A percentile compares a stretch with the other conserved stretches of the same genome.
Evolutionary conservation across 2,113 vertebrate species (phyloP).

Genomic region (Corythornis cristatus): DNA sequence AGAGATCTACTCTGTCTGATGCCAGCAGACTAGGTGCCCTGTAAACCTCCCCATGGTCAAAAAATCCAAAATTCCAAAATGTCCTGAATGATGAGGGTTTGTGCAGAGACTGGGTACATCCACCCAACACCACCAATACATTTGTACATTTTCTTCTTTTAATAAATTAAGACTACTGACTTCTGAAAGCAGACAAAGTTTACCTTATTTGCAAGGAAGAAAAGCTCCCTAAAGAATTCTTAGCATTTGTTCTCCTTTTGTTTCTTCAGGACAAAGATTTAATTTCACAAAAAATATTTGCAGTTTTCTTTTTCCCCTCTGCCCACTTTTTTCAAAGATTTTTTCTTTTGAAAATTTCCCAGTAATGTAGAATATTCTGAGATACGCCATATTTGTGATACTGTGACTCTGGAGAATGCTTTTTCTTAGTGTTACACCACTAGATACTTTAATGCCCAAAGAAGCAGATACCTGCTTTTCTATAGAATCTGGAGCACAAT

Average conservation of each 20-base stretch:
- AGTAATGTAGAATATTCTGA: neutral
- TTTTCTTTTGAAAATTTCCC: neutral
- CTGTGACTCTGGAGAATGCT: neutral
- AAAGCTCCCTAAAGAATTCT: neutral
- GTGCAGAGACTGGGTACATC: neutral
- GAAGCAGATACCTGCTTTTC: neutral
- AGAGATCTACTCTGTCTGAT: too few species aligned
- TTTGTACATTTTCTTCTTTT: neutral
- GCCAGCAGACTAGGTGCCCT: too few species aligned
- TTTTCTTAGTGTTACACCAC: neutral
- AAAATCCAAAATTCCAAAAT: too few species aligned
- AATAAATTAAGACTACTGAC: neutral
- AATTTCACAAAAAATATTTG: conserved; percentile 8
- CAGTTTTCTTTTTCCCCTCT: conserved; percentile 3
- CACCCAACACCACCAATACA: neutral
- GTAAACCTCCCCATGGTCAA: too few species aligned
- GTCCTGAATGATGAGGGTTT: neutral
- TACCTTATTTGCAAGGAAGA: neutral
- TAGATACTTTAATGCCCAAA: neutral
- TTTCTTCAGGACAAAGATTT: conserved; percentile 2
- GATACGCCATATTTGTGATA: neutral
- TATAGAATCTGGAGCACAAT: neutral
- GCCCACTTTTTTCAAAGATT: neutral
- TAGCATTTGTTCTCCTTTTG: neutral
- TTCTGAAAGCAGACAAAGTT: neutral